Evolutionary conservation across 2,113 vertebrate species (phyloP).

Genomic region (Mustela lutreola): DNA sequence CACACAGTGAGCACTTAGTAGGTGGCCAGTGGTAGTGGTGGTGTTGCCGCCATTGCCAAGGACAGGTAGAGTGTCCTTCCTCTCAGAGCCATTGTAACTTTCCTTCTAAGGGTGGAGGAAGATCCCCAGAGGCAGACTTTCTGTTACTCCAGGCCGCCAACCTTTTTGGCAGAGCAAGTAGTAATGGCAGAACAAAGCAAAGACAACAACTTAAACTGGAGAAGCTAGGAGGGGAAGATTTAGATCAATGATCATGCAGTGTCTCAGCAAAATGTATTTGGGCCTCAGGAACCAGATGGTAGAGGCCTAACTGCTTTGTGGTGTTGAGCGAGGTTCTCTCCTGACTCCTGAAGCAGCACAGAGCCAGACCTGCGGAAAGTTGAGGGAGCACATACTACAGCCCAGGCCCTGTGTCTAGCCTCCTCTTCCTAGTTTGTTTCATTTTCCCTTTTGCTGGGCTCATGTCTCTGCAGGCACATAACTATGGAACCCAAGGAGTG

Average conservation of each 20-base stretch:
- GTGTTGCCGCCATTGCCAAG: not conserved
- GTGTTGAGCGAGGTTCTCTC: not conserved
- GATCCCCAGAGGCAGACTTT: not conserved
- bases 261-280: not conserved
- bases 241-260: slow-evolving; percentile 10
- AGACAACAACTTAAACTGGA: not conserved
- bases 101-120: not conserved
- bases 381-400: not conserved
- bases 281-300: not conserved
- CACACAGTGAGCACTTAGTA: not conserved
- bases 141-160: not conserved
- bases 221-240: not conserved
- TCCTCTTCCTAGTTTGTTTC: not conserved
- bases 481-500: not conserved
- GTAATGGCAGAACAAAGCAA: not conserved
- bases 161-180: not conserved
- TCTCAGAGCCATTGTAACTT: not conserved
- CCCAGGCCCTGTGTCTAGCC: not conserved
- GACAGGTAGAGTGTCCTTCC: not conserved
- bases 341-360: not conserved
- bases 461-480: not conserved
- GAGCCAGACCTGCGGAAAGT: not conserved
- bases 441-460: not conserved
- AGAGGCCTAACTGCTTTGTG: not conserved
- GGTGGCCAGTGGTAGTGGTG: not conserved